Base-by-base conservation (phyloP, 2,113 vertebrate genomes). In the Scartelaos histophorus region DNA sequence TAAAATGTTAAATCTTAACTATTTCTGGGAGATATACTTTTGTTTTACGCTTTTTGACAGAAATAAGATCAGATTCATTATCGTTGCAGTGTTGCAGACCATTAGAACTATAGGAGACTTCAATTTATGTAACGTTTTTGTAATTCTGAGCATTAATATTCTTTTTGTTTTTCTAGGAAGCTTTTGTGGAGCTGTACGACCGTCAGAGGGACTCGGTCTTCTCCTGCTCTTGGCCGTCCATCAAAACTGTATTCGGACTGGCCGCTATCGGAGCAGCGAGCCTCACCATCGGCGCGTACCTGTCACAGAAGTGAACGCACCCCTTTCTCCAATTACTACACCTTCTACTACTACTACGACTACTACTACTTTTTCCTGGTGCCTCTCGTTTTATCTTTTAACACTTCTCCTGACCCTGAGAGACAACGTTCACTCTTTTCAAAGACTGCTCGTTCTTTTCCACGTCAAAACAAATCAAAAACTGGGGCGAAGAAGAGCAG, bases 101-200 rank as follows among this genome's bases (percentile, higher is more conserved):
- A 35, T 35, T 35, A 35, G 35, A 38, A 38, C 35, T 38, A 38
- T 38, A 38, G 35, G 7, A 38, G 35, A 2, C 5, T 7, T 9
- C 5, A 10, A 38, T 29, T 29, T 38, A 38, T 38, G 5, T 43
- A 9, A 43, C 7, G 10, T 34, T 16, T 38, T 17, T 43, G 61
- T 6, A 3, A 16, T 43, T 43, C n/a, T n/a, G 53, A 35, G 21
- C 3, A 46, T 66, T 38, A 12, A 46, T 15, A 17, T 88, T 35
- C 5, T 13, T 25, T 58, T 25, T 25, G 86, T 0, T 60, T 68
- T 77, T 13, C n/a, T 92, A 99, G 98, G 98, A 98, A 5, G 96
- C 96, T 73, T 99, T 99, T 24, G 96, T 99, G 94, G 97, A 99
- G 81, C 92, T 99, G 72, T 99, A 99, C 0, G 94, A 95, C 77